These are phyloP conservation scores for Sardina pilchardus DNA, from an alignment of 2,113 vertebrate species.

Conservation along the genomic window DNA sequence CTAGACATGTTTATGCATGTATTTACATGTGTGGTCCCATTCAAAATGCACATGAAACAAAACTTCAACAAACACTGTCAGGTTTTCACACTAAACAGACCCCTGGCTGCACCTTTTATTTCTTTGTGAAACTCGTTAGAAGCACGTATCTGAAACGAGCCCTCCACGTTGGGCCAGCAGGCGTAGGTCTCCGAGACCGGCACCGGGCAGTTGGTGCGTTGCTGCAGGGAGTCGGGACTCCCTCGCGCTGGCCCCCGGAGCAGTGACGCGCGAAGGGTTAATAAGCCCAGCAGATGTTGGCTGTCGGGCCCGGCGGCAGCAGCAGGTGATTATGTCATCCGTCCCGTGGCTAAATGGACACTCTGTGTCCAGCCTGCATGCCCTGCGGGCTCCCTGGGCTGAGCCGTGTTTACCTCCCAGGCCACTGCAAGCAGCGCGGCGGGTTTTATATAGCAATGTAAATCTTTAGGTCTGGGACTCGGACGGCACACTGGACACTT, in stretches of 20 bases:
- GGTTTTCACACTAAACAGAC: no score
- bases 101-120: no score
- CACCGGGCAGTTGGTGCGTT: not conserved
- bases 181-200: no score
- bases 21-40: no score
- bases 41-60: no score
- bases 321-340: conserved; percentile 10
- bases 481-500: not conserved
- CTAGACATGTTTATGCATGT: no score
- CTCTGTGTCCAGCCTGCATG: conserved; percentile 3
- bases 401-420: not conserved
- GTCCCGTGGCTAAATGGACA: not conserved
- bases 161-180: no score
- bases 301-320: not conserved
- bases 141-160: no score
- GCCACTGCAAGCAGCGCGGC: not conserved
- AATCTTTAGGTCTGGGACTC: not conserved
- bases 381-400: not conserved
- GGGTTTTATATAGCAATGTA: conserved; percentile 13
- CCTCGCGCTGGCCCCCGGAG: not conserved
- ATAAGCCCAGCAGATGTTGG: not conserved
- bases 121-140: no score
- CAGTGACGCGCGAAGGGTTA: not conserved
- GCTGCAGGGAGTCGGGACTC: no score
- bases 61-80: no score